phyloP scores from a whole-genome alignment of 2,888 invertebrate genomes.

The Leucophenga maculata region DNA sequence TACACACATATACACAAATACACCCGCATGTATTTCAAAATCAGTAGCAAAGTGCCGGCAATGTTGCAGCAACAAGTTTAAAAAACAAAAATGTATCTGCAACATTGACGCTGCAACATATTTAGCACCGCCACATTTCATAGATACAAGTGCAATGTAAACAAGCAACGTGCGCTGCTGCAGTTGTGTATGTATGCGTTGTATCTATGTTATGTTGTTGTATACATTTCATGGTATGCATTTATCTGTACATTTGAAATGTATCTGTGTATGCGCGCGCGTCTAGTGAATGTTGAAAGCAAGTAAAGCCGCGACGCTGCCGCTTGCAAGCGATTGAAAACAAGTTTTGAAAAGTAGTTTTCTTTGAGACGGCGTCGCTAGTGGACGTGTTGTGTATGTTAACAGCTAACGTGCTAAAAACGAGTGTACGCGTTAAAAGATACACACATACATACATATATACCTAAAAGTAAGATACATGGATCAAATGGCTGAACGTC shows the following conservation, averaged over 20 bases:
- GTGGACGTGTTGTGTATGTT: slow-evolving; percentile 62
- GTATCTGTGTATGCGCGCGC: slow-evolving; percentile 31
- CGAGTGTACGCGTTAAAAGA: slow-evolving; percentile 12
- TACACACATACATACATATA: slow-evolving; percentile 11
- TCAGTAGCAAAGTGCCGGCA: too few species aligned
- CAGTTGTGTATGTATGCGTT: slow-evolving; percentile 43
- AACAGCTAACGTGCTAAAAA: slow-evolving; percentile 28
- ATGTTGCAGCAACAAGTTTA: too few species aligned
- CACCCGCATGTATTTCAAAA: too few species aligned
- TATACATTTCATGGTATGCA: slow-evolving; percentile 25
- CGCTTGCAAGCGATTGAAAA: slow-evolving; percentile 58
- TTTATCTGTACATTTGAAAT: slow-evolving; percentile 54
- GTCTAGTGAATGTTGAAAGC: slow-evolving; percentile 22
- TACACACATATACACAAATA: slow-evolving; percentile 16
- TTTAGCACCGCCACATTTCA: slow-evolving; percentile 10
- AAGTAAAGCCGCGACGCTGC: slow-evolving; percentile 23
- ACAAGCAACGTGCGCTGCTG: slow-evolving; percentile 36
- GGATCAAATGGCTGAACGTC: slow-evolving; percentile 29
- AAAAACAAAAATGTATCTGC: too few species aligned
- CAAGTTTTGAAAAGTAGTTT: slow-evolving; percentile 72
- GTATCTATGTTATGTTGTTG: too few species aligned
- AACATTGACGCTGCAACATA: not conserved
- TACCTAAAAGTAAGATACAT: not conserved
- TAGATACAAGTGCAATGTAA: slow-evolving; percentile 33
- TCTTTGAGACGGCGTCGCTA: slow-evolving; percentile 70